Base-by-base conservation (phyloP, 35 echinoderm and acorn worm genomes). In the Heliocidaris tuberculata region DNA sequence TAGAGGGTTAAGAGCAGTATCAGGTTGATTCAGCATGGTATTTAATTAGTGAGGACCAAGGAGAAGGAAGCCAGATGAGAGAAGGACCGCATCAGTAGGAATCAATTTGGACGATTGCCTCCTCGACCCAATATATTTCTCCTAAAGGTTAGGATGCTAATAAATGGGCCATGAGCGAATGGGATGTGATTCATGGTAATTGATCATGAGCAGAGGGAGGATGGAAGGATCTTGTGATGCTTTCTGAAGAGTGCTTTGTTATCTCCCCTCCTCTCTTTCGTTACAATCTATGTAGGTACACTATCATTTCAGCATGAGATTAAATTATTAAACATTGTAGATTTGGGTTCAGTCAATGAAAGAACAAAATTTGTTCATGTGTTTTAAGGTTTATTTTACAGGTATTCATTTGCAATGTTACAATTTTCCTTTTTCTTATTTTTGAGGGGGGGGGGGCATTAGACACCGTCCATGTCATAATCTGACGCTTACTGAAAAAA, bases 31-130 rank as follows among this genome's bases (percentile, higher is more conserved):
- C 7, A 24, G 65, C 24, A 78, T n/a, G 65, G 65, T 78, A 78
- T 78, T 78, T 78, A 78, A 78, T 78, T 78, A 78, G 65, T 5
- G 65, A 21, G 27, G 21, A n/a, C 24, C 65, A 78, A 24, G 65
- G 19, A 78, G 65, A 78, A 78, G 65, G 65, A 78, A 78, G 7
- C 19, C n/a, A 78, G 65, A 78, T 24, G 65, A 78, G 19, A 78
- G 65, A 78, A 78, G 65, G 65, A 78, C 65, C 27, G 19, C 27
- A 78, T 78, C 65, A 78, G 27, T 78, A 78, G 65, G 65, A 78
- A 78, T 78, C 65, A 78, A 78, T 78, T 78, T 78, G 65, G 65
- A 78, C 21, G 65, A 78, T 78, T 78, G 65, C 65, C 65, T 78
- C 27, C 65, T 78, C 65, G 27, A 27, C 65, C 27, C 65, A 27